Percentiles rank a stretch among this genome's conserved stretches.
Conservation (phyloP, 2,888 invertebrate species). For the Cryptus viduatorius region DNA sequence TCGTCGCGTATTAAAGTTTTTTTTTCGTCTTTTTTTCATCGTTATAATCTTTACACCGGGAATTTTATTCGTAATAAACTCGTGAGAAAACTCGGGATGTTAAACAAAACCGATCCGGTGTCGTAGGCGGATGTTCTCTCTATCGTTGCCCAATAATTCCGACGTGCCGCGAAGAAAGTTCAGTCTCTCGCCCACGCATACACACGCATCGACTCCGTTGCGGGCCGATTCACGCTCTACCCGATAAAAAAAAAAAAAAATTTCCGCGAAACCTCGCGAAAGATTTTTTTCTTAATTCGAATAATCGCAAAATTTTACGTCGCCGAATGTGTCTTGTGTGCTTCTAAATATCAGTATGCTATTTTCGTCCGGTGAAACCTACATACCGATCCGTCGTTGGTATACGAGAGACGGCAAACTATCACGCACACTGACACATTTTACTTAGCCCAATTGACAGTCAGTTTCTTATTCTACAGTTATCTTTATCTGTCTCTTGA, state of each 20-base stretch:
- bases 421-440: conserved; percentile 70
- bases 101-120: conserved; percentile 28
- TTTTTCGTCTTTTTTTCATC: neutral
- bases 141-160: conserved; percentile 51
- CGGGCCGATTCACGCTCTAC: neutral
- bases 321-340: conserved; percentile 68
- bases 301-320: neutral
- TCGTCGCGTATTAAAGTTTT: neutral
- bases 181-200: conserved; percentile 17
- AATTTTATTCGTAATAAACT: neutral
- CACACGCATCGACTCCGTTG: conserved; percentile 9
- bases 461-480: conserved; percentile 61
- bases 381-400: conserved; percentile 79
- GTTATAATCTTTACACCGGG: neutral
- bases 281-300: neutral
- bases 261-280: neutral
- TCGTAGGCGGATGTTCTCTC: conserved; percentile 54
- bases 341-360: conserved; percentile 82
- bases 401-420: conserved; percentile 42
- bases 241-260: neutral
- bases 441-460: conserved; percentile 74
- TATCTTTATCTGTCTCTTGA: neutral
- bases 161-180: conserved; percentile 48
- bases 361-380: conserved; percentile 83
- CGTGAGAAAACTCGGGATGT: neutral